Evolutionary conservation across 2,797 vertebrate genomes (phyloP).

Genomic region (Rhyacichthys aspro): DNA sequence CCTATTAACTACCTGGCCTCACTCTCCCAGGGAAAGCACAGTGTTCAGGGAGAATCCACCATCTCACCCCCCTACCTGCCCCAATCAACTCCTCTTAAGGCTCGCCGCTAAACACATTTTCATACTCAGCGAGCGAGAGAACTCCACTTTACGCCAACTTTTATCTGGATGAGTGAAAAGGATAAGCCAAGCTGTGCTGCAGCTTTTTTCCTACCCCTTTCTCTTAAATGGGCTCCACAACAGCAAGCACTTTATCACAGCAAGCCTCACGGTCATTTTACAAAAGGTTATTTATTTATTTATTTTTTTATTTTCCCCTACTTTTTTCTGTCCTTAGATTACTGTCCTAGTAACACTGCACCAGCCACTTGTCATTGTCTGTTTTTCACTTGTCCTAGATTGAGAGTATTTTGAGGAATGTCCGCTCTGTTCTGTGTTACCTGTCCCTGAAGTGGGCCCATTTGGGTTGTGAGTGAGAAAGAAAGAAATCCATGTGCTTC

Average conservation of each 20-base stretch:
- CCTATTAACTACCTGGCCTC: conserved; percentile 86
- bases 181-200: conserved; percentile 40
- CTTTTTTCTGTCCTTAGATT: conserved; percentile 53
- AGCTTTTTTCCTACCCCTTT: conserved; percentile 5
- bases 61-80: conserved; percentile 32
- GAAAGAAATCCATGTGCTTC: conserved; percentile 31
- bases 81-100: conserved; percentile 77
- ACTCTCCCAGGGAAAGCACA: conserved; percentile 79
- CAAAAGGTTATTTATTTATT: conserved; percentile 62
- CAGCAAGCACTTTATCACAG: conserved; percentile 47
- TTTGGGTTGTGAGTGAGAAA: conserved; percentile 46
- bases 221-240: conserved; percentile 32
- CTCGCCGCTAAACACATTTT: conserved; percentile 75
- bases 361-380: conserved; percentile 75
- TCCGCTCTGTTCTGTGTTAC: conserved; percentile 63
- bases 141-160: conserved; percentile 60
- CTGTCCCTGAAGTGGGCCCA: conserved; percentile 68
- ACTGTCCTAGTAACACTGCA: conserved; percentile 63
- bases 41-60: conserved; percentile 77
- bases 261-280: conserved; percentile 57
- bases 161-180: conserved; percentile 60
- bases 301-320: conserved; percentile 21
- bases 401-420: conserved; percentile 76
- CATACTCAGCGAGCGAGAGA: conserved; percentile 59
- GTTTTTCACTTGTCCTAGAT: conserved; percentile 74